These are phyloP conservation scores for Gymnoscelis rufifasciata DNA, from an alignment of 2,888 invertebrate genomes.

Conservation along the genomic window DNA sequence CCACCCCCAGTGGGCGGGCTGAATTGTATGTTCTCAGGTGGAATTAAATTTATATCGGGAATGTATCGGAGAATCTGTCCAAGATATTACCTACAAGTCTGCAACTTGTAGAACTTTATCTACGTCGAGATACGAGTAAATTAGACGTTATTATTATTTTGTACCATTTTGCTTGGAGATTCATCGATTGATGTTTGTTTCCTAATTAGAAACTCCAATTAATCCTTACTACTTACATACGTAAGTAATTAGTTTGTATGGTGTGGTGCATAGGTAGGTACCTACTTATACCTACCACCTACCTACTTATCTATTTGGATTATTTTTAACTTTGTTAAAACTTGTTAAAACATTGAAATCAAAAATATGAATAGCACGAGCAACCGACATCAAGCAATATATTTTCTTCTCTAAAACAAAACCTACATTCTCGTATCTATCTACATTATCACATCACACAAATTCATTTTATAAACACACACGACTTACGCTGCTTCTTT, in stretches of 20 bases:
- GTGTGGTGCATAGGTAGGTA: too few species aligned
- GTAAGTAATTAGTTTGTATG: too few species aligned
- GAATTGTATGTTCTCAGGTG: background rate
- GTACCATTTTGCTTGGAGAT: background rate
- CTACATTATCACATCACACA: slow-evolving; percentile 5
- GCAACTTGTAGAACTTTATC: background rate
- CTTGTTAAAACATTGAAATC: too few species aligned
- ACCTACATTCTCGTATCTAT: background rate
- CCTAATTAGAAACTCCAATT: too few species aligned
- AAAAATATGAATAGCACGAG: too few species aligned
- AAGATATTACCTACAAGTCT: background rate
- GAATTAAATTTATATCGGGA: slow-evolving; percentile 1
- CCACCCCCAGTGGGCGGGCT: background rate
- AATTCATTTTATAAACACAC: slow-evolving; percentile 11
- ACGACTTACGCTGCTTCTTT: slow-evolving; percentile 20
- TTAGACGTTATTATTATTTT: background rate
- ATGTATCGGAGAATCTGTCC: background rate
- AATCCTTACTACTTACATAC: too few species aligned
- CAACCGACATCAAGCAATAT: too few species aligned
- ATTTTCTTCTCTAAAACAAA: too few species aligned
- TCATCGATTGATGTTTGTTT: background rate
- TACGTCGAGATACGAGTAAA: background rate
- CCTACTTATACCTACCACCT: too few species aligned
- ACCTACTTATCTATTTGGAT: too few species aligned
- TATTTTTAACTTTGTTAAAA: too few species aligned